A percentile compares a stretch with the other conserved stretches of the same genome.
phyloP scores from a whole-genome alignment of 2,113 vertebrate genomes.

The Alexandromys fortis region DNA sequence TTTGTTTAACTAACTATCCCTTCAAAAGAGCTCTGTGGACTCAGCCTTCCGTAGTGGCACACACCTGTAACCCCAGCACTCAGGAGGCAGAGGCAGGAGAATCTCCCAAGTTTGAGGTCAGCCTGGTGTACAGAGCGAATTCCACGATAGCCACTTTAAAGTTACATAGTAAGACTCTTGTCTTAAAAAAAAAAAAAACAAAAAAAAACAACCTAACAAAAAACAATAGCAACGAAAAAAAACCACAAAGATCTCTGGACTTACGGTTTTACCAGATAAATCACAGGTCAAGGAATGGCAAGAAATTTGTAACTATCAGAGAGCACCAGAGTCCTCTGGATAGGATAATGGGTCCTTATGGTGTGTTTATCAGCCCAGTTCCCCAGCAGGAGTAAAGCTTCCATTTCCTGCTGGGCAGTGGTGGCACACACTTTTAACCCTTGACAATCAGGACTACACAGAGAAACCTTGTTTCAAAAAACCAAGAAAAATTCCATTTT shows the following conservation, averaged over 20 bases:
- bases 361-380: background rate
- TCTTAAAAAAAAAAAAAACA: background rate
- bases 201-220: background rate
- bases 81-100: no score
- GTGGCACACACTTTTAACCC: background rate
- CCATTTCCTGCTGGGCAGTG: background rate
- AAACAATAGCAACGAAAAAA: no score
- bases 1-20: background rate
- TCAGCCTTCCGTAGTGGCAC: background rate
- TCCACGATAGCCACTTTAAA: background rate
- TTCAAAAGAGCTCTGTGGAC: background rate
- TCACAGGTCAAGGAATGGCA: background rate
- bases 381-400: background rate
- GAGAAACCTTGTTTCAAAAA: background rate
- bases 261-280: background rate
- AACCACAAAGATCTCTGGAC: background rate
- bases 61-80: no score
- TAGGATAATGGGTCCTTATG: background rate
- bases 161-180: background rate
- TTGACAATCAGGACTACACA: background rate
- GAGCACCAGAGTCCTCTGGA: background rate
- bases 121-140: background rate
- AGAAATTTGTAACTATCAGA: background rate
- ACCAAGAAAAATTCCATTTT: background rate
- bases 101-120: background rate